These are phyloP conservation scores for Brachyalestes nurse DNA, from an alignment of 2,797 vertebrate genomes.

Conservation along the genomic window DNA sequence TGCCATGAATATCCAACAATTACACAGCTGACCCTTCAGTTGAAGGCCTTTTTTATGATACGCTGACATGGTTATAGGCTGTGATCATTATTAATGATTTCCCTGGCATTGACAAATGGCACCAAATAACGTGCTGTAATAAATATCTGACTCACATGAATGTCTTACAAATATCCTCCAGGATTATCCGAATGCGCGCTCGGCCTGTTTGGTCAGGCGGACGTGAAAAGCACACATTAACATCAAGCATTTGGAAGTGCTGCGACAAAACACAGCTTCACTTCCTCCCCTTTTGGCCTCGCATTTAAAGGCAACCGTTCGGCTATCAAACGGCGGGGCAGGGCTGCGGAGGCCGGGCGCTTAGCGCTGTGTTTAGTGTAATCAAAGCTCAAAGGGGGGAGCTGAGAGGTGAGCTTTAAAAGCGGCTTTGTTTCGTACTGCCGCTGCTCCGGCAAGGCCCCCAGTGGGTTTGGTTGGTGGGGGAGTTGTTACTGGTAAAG, in stretches of 20 bases:
- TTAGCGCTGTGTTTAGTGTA: slow-evolving; percentile 37
- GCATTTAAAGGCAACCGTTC: slow-evolving; percentile 10
- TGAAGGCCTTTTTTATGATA: neutral
- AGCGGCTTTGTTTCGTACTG: slow-evolving; percentile 47
- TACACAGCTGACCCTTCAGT: neutral
- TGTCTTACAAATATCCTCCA: slow-evolving; percentile 6
- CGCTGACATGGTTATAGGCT: neutral
- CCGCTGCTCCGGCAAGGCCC: slow-evolving; percentile 16
- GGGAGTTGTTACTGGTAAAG: neutral
- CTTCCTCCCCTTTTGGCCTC: neutral
- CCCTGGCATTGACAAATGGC: slow-evolving; percentile 3
- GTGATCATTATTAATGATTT: slow-evolving; percentile 18
- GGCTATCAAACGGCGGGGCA: slow-evolving; percentile 1
- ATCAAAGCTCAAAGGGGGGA: slow-evolving; percentile 35
- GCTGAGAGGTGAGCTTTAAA: slow-evolving; percentile 42
- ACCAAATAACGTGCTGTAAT: slow-evolving; percentile 19
- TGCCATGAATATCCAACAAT: neutral
- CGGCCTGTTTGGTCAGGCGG: neutral
- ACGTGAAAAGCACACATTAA: slow-evolving; percentile 1
- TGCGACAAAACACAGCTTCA: neutral
- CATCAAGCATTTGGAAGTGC: neutral
- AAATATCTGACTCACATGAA: neutral
- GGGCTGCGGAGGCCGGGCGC: neutral
- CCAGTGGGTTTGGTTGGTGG: slow-evolving; percentile 8
- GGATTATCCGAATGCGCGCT: neutral